Base-by-base conservation (phyloP, 2,888 invertebrate genomes). In the Argyresthia goedartella region DNA sequence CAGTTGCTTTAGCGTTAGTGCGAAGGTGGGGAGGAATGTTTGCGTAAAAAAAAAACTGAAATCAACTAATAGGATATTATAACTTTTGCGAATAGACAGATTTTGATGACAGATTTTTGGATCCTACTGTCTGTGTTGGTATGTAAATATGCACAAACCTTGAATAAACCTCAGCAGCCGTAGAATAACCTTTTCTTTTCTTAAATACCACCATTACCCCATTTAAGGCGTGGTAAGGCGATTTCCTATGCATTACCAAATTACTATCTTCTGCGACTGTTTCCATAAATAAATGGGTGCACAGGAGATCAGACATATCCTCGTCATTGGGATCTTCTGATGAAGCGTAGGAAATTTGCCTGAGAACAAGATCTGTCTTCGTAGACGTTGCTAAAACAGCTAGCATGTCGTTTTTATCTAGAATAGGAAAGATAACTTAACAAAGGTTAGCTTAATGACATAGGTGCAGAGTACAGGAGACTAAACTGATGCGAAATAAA, bases 161-260 rank as follows among this genome's bases (percentile, higher is more conserved):
- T 57, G 76, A 66, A 54, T 74, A 66, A 8, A 78, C 65, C 47
- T 69, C 55, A 36, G 77, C 43, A 11, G 55, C 54, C 51, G 51
- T 43, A 34, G 14, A 49, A 16, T 51, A 8, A 16, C 13, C 6
- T 13, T 36, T 44, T 10, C 35, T 14, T 14, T 34, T 11, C 2
- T 25, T 25, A n/a, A 71, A 61, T 8, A 72, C 51, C 1, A 81
- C 45, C 71, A 79, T 69, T 1, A 73, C 53, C 0, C 85, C 81
- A 65, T 80, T 65, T 0, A 85, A 60, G 1, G 59, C 54, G 53
- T 84, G 79, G 54, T 73, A 73, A 0, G 80, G 77, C 8, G 74
- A 76, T 15, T 59, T 61, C 49, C 60, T 76, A 54, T 74, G 68
- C 11, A 81, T 57, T 2, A 72, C 57, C 15, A 73, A 57, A 58